A percentile compares a stretch with the other conserved stretches of the same genome.
These are phyloP conservation scores for Callionymus lyra DNA, from an alignment of 2,113 vertebrate species.

Conservation along the genomic window DNA sequence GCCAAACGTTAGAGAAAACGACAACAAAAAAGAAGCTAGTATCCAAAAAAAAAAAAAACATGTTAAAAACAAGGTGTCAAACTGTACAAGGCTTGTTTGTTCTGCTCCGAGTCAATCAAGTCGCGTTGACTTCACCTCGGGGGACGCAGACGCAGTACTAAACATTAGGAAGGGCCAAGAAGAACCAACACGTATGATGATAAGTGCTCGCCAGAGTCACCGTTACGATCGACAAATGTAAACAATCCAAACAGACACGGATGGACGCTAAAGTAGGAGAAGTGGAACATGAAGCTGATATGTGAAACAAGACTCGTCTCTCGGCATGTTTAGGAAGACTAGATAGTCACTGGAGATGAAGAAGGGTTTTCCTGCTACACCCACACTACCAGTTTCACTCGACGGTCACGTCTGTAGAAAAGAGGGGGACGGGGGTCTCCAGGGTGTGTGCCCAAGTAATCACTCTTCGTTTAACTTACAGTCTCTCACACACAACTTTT, in stretches of 20 bases:
- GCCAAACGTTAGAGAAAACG: slow-evolving; percentile 35
- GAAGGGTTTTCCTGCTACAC: neutral
- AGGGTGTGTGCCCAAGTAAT: too few relatives aligned
- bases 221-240: slow-evolving; percentile 50
- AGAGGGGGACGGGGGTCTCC: too few relatives aligned
- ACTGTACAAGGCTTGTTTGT: slow-evolving; percentile 63
- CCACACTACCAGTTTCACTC: too few relatives aligned
- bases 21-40: slow-evolving; percentile 22
- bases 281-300: slow-evolving; percentile 52
- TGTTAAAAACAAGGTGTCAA: slow-evolving; percentile 61
- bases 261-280: slow-evolving; percentile 36
- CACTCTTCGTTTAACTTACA: too few relatives aligned
- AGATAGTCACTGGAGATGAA: slow-evolving; percentile 22
- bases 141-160: slow-evolving; percentile 50
- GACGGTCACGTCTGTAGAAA: too few relatives aligned
- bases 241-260: slow-evolving; percentile 60
- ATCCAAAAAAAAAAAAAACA: slow-evolving; percentile 59
- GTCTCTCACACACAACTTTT: too few relatives aligned
- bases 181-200: slow-evolving; percentile 23
- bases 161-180: slow-evolving; percentile 11
- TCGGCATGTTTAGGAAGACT: slow-evolving; percentile 40
- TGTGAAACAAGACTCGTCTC: slow-evolving; percentile 26
- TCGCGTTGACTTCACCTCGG: slow-evolving; percentile 39
- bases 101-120: slow-evolving; percentile 55
- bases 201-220: slow-evolving; percentile 51